Evolutionary conservation across 2,113 vertebrate genomes (phyloP).

Genomic region (Crotophaga sulcirostris): DNA sequence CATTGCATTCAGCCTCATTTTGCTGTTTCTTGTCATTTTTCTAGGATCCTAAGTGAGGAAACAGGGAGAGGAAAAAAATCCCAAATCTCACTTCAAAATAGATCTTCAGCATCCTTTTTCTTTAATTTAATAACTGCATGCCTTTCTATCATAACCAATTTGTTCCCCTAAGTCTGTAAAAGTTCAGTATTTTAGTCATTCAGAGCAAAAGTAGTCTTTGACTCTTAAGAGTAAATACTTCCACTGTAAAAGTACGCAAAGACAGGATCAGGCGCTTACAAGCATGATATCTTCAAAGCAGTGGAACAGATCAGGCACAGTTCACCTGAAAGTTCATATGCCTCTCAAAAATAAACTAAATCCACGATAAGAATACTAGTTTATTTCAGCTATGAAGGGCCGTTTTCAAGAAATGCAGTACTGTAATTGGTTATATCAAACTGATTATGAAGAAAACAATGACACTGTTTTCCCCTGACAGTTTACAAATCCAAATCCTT

Average conservation of each 20-base stretch:
- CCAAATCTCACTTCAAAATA: neutral
- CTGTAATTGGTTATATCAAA: neutral
- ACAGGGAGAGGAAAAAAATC: neutral
- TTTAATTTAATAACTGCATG: neutral
- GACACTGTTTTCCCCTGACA: neutral
- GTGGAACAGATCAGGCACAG: neutral
- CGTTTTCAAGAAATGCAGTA: neutral
- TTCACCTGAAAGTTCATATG: neutral
- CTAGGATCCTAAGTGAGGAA: neutral
- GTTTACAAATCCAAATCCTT: neutral
- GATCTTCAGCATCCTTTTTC: neutral
- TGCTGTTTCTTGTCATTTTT: neutral
- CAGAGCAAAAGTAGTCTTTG: neutral
- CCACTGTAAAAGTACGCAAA: neutral
- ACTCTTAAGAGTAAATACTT: neutral
- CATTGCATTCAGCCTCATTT: neutral
- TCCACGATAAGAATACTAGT: neutral
- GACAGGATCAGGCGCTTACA: neutral
- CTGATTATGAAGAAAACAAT: neutral
- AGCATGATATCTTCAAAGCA: neutral
- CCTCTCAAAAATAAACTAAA: conserved; percentile 1
- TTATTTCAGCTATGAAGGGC: neutral
- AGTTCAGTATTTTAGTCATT: neutral
- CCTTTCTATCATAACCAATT: neutral
- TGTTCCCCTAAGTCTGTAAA: neutral